These are phyloP conservation scores for Antechinus stuartii DNA, from an alignment of 2,113 vertebrate species.

Conservation along the genomic window DNA sequence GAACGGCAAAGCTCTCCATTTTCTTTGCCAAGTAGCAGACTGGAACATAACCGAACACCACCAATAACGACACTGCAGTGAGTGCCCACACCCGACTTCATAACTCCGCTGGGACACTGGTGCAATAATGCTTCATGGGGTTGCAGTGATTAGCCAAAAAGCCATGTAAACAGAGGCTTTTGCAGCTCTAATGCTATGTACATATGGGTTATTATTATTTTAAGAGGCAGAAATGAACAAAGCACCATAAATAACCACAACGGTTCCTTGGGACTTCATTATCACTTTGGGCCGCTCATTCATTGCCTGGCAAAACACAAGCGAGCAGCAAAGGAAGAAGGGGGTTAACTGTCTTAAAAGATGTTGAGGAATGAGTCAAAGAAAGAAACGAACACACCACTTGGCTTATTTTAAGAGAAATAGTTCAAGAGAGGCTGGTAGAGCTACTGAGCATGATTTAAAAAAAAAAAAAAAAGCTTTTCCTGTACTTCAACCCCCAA, in stretches of 20 bases:
- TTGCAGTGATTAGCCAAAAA: neutral
- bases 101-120: neutral
- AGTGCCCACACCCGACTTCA: neutral
- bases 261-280: slow-evolving; percentile 13
- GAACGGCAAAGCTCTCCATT: neutral
- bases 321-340: neutral
- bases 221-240: neutral
- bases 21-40: neutral
- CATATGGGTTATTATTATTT: neutral
- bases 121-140: neutral
- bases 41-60: neutral
- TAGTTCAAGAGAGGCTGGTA: slow-evolving; percentile 61
- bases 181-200: neutral
- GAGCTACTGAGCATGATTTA: slow-evolving; percentile 68
- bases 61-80: neutral
- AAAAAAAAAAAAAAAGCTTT: slow-evolving; percentile 83
- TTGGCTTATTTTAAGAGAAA: slow-evolving; percentile 61
- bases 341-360: slow-evolving; percentile 25
- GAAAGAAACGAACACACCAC: slow-evolving; percentile 58
- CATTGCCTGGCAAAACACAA: slow-evolving; percentile 41
- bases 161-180: neutral
- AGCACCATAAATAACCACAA: neutral
- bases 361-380: slow-evolving; percentile 34
- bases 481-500: slow-evolving; percentile 71
- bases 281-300: neutral